Evolutionary conservation across 1,140 invertebrate species (phyloP), one percentile per base, ranked within the genome.

Genomic region (Armadillidium nasatum): DNA sequence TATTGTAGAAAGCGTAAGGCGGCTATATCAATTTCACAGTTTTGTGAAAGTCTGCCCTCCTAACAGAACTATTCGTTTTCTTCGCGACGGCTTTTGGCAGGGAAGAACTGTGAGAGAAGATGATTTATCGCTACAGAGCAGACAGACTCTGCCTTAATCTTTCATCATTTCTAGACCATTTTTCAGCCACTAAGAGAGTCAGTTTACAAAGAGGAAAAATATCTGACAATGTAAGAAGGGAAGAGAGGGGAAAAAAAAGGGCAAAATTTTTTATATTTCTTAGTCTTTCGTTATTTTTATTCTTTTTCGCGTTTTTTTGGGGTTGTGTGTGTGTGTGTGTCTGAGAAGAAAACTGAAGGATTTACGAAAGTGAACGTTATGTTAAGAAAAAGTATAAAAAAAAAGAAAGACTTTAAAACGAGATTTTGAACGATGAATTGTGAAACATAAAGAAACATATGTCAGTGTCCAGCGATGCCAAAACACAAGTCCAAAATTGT

Each of bases 21-120:
- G 11, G 50, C 50, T 60, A 60, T 60, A 60, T 60, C 50, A 60
- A 60, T 60, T 60, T 60, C 50, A 60, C 50, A 60, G 50, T 60
- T 60, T 60, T 33, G 11, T 60, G 19, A 60, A 60, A 60, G 50
- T 60, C 50, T 60, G 11, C 50, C 50, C 50, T 60, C 50, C 2
- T 4, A 13, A 19, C 50, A 60, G 19, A 13, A 60, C 50, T 2
- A 60, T 60, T 60, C 50, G 50, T 60, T 60, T 60, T 60, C 50
- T 60, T 60, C 7, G 19, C 50, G 50, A 60, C 50, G 46, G 50
- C 50, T 60, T 60, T 60, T 60, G 50, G 50, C 50, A 60, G 50
- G 50, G 50, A 60, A 19, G 50, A n/a, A 60, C 50, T 60, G 50
- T 19, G 50, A 60, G 19, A 60, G 50, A 60, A 60, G 19, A 60